phyloP scores from a whole-genome alignment of 1,140 invertebrate species.

The Formica exsecta region DNA sequence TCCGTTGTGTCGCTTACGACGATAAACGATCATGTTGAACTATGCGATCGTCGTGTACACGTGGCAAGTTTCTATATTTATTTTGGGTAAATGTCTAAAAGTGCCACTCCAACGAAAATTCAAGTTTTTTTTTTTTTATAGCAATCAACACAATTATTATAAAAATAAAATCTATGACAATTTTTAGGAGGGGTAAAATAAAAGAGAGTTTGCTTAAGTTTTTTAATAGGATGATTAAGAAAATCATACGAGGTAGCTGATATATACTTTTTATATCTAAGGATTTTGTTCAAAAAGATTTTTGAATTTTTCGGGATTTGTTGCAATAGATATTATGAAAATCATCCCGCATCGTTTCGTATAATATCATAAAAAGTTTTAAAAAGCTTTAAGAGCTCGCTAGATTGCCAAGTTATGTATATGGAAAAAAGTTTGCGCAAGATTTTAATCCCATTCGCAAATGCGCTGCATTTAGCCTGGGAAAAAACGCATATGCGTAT shows the following conservation, averaged over 20 bases:
- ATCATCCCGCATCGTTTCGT: background rate
- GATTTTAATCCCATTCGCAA: constrained; percentile 26
- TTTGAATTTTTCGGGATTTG: background rate
- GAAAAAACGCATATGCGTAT: constrained; percentile 2
- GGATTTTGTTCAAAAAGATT: background rate
- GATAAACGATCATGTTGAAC: too few relatives aligned
- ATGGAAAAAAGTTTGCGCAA: constrained; percentile 23
- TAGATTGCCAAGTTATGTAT: constrained; percentile 22
- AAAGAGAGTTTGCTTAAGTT: background rate
- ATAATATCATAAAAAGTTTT: constrained; percentile 16
- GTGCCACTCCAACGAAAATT: too few relatives aligned
- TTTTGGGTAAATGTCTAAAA: too few relatives aligned
- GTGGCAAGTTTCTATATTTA: too few relatives aligned
- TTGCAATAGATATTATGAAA: background rate
- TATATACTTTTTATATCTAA: too few relatives aligned
- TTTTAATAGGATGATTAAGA: background rate
- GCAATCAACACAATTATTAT: too few relatives aligned
- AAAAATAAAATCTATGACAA: too few relatives aligned
- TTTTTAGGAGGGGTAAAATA: background rate
- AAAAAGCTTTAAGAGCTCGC: constrained; percentile 4
- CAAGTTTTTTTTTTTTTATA: too few relatives aligned
- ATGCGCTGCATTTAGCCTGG: background rate
- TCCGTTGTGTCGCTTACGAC: background rate
- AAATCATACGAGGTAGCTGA: background rate
- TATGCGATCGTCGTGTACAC: background rate